Evolutionary conservation across 2,888 invertebrate genomes (phyloP).

Genomic region (Anticlea derivata): DNA sequence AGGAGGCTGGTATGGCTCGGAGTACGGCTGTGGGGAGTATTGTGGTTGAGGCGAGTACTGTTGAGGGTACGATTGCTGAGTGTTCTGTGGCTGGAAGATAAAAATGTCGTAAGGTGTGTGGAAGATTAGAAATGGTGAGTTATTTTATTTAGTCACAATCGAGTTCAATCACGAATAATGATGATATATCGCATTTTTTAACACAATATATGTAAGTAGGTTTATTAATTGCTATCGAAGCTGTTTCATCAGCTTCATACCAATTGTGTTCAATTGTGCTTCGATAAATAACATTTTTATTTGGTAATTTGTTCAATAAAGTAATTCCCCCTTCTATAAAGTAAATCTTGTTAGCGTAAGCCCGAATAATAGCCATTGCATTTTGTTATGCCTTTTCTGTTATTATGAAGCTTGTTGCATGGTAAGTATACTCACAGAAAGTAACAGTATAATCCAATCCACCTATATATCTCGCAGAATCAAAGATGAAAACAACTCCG

Average conservation of each 20-base stretch:
- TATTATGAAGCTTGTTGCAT: constrained; percentile 2
- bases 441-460: constrained; percentile 4
- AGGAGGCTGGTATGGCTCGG: constrained; percentile 85
- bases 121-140: not conserved
- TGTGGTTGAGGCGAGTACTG: constrained; percentile 16
- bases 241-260: no score
- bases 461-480: not conserved
- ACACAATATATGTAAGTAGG: no score
- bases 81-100: constrained; percentile 28
- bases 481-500: constrained; percentile 6
- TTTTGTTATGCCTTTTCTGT: constrained; percentile 6
- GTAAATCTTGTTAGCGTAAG: constrained; percentile 1
- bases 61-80: constrained; percentile 45
- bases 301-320: no score
- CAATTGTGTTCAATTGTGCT: no score
- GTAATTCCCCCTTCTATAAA: not conserved
- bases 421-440: constrained; percentile 1
- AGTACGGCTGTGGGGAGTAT: constrained; percentile 39
- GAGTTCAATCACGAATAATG: constrained; percentile 1
- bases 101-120: not conserved
- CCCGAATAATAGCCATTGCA: constrained; percentile 5
- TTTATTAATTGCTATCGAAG: no score
- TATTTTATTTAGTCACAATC: constrained; percentile 17
- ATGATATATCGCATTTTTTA: no score
- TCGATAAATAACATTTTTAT: no score